A percentile compares a stretch with the other conserved stretches of the same genome.
phyloP scores from a whole-genome alignment of 1,140 invertebrate species.

The Platyura marginata region DNA sequence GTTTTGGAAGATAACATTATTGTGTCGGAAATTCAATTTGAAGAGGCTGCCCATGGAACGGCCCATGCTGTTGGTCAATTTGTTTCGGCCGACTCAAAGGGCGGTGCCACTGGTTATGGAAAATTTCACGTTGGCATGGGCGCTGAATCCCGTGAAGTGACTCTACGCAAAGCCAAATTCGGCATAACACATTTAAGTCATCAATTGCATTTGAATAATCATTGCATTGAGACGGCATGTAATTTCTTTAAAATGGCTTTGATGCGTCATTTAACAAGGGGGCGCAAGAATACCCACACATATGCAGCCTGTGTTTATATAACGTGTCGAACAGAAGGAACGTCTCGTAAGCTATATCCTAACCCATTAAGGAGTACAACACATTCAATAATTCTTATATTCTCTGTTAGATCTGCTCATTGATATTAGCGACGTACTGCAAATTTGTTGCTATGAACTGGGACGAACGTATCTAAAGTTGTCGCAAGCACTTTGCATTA shows the following conservation, averaged over 20 bases:
- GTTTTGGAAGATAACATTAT: conserved; percentile 93
- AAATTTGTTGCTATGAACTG: conserved; percentile 91
- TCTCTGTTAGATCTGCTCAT: conserved; percentile 66
- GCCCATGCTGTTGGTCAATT: conserved; percentile 80
- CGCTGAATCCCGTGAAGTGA: conserved; percentile 78
- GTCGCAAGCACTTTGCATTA: conserved; percentile 76
- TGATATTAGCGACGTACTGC: conserved; percentile 91
- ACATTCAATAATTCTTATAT: not conserved
- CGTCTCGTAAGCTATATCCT: conserved; percentile 68
- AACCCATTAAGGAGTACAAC: no score
- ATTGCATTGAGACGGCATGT: conserved; percentile 81
- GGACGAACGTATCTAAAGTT: conserved; percentile 84
- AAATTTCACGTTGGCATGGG: conserved; percentile 65
- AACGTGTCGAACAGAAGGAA: conserved; percentile 85
- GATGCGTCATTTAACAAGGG: conserved; percentile 70
- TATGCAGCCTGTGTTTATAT: conserved; percentile 96
- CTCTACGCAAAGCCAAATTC: conserved; percentile 68
- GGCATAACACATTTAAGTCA: conserved; percentile 61
- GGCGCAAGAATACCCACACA: conserved; percentile 77
- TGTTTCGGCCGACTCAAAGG: conserved; percentile 73
- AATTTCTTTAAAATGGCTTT: conserved; percentile 96
- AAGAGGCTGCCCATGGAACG: conserved; percentile 79
- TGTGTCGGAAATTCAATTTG: conserved; percentile 89
- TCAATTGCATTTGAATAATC: conserved; percentile 68
- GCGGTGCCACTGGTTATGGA: conserved; percentile 46